Conservation (phyloP, 2,888 invertebrate species). For the Noctua janthe region DNA sequence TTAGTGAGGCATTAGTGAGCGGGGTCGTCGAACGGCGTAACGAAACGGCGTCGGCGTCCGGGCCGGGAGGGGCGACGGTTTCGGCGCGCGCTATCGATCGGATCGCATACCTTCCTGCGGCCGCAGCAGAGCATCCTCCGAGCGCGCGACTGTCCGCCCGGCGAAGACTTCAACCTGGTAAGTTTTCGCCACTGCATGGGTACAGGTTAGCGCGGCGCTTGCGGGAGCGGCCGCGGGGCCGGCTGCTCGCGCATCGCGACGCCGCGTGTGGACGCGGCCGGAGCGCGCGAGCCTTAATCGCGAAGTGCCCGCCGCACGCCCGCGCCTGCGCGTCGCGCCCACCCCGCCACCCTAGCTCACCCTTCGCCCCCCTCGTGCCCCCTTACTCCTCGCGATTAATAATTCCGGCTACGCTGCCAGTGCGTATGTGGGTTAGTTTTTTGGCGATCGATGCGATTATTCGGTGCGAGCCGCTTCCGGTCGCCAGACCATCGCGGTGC, state of each 20-base stretch:
- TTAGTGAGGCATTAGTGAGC: constrained; percentile 81
- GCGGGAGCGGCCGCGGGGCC: constrained; percentile 88
- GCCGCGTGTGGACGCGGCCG: constrained; percentile 86
- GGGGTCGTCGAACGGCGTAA: constrained; percentile 86
- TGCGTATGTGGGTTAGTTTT: constrained; percentile 91
- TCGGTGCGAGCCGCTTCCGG: constrained; percentile 86
- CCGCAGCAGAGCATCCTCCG: constrained; percentile 98
- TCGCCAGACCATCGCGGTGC: constrained; percentile 80
- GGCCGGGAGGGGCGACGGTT: constrained; percentile 89
- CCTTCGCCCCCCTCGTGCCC: constrained; percentile 80
- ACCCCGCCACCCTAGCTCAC: constrained; percentile 75
- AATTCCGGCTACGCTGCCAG: constrained; percentile 90
- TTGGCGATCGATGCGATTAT: constrained; percentile 90
- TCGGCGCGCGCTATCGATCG: constrained; percentile 90
- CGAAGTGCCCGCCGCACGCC: constrained; percentile 86
- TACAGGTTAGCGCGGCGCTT: constrained; percentile 91
- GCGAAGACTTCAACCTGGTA: constrained; percentile 94
- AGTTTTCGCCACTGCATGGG: constrained; percentile 97
- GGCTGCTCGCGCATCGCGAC: constrained; percentile 88
- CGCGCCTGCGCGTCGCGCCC: constrained; percentile 82
- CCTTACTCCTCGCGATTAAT: constrained; percentile 88
- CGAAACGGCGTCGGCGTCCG: constrained; percentile 85
- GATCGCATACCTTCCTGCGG: constrained; percentile 95
- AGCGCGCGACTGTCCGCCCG: constrained; percentile 92
- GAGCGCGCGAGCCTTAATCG: constrained; percentile 88